Base-by-base conservation (phyloP, 2,113 vertebrate genomes). In the Meles meles region DNA sequence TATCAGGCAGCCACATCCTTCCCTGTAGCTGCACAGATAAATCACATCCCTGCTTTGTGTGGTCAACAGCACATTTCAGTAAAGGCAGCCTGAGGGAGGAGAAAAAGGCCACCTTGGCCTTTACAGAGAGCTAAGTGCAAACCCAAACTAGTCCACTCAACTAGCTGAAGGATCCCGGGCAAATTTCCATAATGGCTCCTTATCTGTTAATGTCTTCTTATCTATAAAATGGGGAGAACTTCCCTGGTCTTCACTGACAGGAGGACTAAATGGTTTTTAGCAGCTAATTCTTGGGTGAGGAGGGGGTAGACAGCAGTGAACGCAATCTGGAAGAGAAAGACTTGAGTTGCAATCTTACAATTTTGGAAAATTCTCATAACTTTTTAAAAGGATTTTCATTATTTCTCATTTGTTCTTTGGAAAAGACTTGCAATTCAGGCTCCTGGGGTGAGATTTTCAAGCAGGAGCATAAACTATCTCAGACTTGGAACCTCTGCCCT, bases 401-500 rank as follows among this genome's bases (percentile, higher is more conserved):
- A 31, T 39, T 79, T 85, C 63, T 88, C 6, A 6, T 20, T 82
- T 71, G 2, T 94, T 84, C 42, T 82, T 85, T 81, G 15, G 63
- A 76, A 77, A 1, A 88, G 79, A 72, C 10, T 44, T 91, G 42
- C 1, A 6, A 39, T 47, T n/a, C 57, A 20, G 37, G 37, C 2
- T 20, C 29, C 61, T n/a, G 12, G 72, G 9, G 52, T 11, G 12
- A 29, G 31, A 57, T 44, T 76, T 74, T 57, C 44, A 93, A 67
- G 37, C 4, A 25, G 0, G 17, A 61, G 39, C 47, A 71, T 5
- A 42, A 63, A 20, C 25, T 34, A 0, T 79, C 55, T 93, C 84
- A 69, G 57, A 20, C 21, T 12, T 72, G 31, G 12, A 71, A 59
- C 1, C 5, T 59, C 4, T 2, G 2, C 2, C 0, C 20, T 25